A percentile compares a stretch with the other conserved stretches of the same genome.
phyloP scores from a whole-genome alignment of 2,888 invertebrate species.

The Brenthis ino region DNA sequence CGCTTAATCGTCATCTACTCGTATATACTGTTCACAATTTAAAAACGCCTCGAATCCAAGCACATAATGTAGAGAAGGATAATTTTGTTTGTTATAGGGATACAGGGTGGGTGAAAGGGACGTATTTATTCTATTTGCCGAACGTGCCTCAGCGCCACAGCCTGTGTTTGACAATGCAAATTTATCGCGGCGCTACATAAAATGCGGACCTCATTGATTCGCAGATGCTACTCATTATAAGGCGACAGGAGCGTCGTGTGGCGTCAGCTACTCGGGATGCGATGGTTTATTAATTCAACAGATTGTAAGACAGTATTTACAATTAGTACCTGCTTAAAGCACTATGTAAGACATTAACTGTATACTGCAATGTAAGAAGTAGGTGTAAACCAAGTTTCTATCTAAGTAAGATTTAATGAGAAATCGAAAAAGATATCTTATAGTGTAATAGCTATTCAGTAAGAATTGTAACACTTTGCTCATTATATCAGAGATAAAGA shows the following conservation, averaged over 20 bases:
- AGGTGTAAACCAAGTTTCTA: too few relatives aligned
- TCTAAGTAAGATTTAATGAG: too few relatives aligned
- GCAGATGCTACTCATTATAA: constrained; percentile 71
- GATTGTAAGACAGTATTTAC: constrained; percentile 42
- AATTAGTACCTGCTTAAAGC: constrained; percentile 1
- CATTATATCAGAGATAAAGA: too few relatives aligned
- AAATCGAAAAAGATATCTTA: too few relatives aligned
- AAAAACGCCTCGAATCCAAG: constrained; percentile 43
- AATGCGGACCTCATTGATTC: constrained; percentile 74
- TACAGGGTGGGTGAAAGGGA: constrained; percentile 56
- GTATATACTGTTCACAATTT: constrained; percentile 23
- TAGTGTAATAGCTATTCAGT: too few relatives aligned
- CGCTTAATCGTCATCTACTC: constrained; percentile 1
- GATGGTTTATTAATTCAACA: constrained; percentile 58
- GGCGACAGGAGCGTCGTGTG: constrained; percentile 50
- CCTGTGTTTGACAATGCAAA: constrained; percentile 78
- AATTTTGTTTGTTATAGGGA: constrained; percentile 72
- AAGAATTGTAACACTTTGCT: too few relatives aligned
- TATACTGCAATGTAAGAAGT: too few relatives aligned
- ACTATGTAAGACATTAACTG: too few relatives aligned
- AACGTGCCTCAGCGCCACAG: constrained; percentile 74
- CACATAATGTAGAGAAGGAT: constrained; percentile 66
- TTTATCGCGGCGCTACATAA: constrained; percentile 77
- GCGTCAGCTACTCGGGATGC: constrained; percentile 44
- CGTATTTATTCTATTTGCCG: constrained; percentile 79